Conservation (phyloP, 2,113 vertebrate genomes). For the Balaenoptera acutorostrata region DNA sequence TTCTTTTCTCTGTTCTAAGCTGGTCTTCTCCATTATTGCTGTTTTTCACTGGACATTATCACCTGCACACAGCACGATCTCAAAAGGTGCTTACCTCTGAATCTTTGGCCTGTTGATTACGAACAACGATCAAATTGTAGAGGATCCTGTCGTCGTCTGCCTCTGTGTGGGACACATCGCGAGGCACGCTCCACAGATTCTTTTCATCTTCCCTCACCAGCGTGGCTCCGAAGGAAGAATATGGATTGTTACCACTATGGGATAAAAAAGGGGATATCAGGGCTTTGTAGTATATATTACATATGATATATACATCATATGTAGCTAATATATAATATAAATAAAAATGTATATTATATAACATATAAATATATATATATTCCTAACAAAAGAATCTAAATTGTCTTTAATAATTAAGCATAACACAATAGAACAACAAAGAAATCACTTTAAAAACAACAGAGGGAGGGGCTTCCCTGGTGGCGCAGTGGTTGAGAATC, state of each 20-base stretch:
- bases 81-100: slow-evolving; percentile 82
- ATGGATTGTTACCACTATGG: slow-evolving; percentile 76
- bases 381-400: neutral
- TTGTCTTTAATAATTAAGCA: slow-evolving; percentile 14
- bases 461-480: neutral
- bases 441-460: neutral
- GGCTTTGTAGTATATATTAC: neutral
- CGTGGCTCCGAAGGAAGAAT: slow-evolving; percentile 81
- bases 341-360: neutral
- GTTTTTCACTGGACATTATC: neutral
- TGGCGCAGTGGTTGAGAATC: no score
- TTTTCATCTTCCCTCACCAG: slow-evolving; percentile 80
- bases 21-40: neutral
- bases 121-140: slow-evolving; percentile 87
- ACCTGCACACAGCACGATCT: neutral
- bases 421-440: neutral
- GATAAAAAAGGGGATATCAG: neutral
- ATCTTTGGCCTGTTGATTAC: slow-evolving; percentile 86
- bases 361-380: neutral
- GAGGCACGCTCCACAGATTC: slow-evolving; percentile 79
- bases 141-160: slow-evolving; percentile 86
- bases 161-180: slow-evolving; percentile 78
- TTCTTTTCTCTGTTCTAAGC: neutral
- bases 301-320: neutral
- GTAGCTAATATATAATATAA: neutral